Evolutionary conservation across 2,888 invertebrate genomes (phyloP).

Genomic region (Cremastinae sp.): DNA sequence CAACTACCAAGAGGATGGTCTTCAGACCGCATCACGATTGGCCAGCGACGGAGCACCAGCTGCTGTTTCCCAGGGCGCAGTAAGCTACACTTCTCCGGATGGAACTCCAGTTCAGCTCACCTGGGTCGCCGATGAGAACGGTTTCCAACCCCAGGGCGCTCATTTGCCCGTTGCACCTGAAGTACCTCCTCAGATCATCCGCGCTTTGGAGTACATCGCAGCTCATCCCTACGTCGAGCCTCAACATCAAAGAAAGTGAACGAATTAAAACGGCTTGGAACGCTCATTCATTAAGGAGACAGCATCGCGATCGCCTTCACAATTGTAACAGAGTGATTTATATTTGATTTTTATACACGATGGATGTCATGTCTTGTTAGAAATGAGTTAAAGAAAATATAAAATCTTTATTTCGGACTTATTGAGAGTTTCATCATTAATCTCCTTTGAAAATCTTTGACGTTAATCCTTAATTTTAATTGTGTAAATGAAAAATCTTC

Average conservation of each 20-base stretch:
- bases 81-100: constrained; percentile 59
- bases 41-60: constrained; percentile 11
- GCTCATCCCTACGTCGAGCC: constrained; percentile 63
- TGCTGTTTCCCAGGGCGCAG: constrained; percentile 29
- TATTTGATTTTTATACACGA: no score
- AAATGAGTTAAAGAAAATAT: no score
- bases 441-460: background rate
- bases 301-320: no score
- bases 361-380: no score
- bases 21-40: no score
- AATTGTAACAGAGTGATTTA: no score
- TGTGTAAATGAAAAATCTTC: no score
- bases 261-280: background rate
- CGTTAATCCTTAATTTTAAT: no score
- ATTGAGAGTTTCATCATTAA: no score
- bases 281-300: background rate
- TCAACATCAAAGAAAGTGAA: constrained; percentile 6
- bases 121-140: constrained; percentile 60
- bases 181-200: constrained; percentile 60
- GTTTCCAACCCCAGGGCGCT: constrained; percentile 56
- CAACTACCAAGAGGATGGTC: constrained; percentile 54
- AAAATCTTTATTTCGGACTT: no score
- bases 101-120: constrained; percentile 56
- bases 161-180: constrained; percentile 61
- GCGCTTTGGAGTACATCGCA: constrained; percentile 61